Evolutionary conservation across 2,113 vertebrate genomes (phyloP).

Genomic region (Shinisaurus crocodilurus): DNA sequence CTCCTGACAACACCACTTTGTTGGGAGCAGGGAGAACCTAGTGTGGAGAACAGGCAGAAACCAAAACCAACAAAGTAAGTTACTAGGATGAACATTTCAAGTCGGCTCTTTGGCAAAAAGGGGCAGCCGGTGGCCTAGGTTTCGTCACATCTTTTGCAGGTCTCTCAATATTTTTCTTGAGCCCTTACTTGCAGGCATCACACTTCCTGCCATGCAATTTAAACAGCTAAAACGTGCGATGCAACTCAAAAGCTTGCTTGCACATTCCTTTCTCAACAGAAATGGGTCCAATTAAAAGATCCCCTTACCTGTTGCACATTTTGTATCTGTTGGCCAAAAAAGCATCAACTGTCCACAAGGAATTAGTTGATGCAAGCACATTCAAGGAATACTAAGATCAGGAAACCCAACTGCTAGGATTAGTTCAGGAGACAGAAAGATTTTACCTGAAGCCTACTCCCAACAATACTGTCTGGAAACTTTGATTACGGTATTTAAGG

Average conservation of each 20-base stretch:
- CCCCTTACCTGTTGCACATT: fast-evolving
- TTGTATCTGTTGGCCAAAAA: background rate
- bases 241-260: background rate
- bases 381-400: background rate
- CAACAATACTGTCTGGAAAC: background rate
- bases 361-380: fast-evolving
- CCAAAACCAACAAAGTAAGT: conserved; percentile 11
- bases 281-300: background rate
- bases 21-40: conserved; percentile 87
- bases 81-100: background rate
- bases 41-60: background rate
- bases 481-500: background rate
- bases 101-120: background rate
- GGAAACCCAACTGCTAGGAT: fast-evolving
- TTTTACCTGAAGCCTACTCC: background rate
- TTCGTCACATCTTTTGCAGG: background rate
- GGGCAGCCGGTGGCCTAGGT: background rate
- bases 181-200: background rate
- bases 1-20: conserved; percentile 82
- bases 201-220: background rate
- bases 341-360: fast-evolving
- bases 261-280: background rate
- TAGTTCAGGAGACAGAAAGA: background rate
- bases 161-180: background rate
- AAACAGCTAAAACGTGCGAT: background rate